These are phyloP conservation scores for Furnarius figulus DNA, from an alignment of 2,113 vertebrate species.

Conservation along the genomic window DNA sequence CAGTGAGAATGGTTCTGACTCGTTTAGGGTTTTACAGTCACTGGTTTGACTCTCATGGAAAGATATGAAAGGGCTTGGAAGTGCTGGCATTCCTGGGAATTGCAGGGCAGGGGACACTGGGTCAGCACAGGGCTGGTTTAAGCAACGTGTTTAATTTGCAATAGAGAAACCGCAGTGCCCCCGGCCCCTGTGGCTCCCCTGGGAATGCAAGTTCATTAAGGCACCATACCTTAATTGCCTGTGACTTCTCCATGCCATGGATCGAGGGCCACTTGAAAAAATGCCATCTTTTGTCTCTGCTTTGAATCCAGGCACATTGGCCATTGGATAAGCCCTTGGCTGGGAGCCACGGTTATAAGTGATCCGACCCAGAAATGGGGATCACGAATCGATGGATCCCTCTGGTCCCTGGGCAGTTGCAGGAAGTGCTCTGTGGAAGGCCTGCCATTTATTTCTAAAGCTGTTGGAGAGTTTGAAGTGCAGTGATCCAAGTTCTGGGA, in stretches of 20 bases:
- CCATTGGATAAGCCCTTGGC: background rate
- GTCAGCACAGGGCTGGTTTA: background rate
- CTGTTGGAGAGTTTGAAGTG: background rate
- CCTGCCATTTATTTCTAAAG: background rate
- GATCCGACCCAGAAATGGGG: background rate
- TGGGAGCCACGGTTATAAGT: background rate
- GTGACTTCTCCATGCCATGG: background rate
- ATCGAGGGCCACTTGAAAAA: background rate
- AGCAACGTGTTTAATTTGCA: background rate
- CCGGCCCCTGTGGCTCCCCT: background rate
- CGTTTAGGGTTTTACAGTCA: background rate
- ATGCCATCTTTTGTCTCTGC: background rate
- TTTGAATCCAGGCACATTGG: background rate
- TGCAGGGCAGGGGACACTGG: background rate
- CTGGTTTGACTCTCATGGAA: background rate
- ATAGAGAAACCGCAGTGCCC: background rate
- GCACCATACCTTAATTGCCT: background rate
- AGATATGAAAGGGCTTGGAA: background rate
- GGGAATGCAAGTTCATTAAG: background rate
- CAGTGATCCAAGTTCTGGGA: background rate
- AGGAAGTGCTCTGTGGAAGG: background rate
- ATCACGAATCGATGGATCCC: background rate
- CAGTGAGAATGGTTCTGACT: background rate
- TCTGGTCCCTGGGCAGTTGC: background rate
- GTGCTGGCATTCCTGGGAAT: fast-evolving